Percentiles rank a stretch among this genome's conserved stretches.
Conservation (phyloP, 2,113 vertebrate species). For the Cichladusa arquata region DNA sequence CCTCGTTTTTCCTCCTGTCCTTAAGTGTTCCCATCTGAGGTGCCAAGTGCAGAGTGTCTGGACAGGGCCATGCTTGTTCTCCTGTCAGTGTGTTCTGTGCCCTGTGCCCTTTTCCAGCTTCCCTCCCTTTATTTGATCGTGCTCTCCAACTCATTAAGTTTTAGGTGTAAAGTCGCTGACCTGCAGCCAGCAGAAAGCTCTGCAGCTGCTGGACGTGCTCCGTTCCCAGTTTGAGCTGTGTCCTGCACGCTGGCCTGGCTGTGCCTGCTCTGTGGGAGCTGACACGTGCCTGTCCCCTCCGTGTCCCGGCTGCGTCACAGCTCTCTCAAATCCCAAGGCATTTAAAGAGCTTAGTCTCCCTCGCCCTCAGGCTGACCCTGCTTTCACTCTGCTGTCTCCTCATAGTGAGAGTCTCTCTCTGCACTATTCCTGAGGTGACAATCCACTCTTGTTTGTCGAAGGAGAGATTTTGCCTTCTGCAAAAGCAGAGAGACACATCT, state of each 20-base stretch:
- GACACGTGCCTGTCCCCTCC: not conserved
- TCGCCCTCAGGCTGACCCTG: not conserved
- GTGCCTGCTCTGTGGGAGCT: not conserved
- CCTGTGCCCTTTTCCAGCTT: not conserved
- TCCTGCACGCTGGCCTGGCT: not conserved
- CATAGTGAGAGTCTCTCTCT: not conserved
- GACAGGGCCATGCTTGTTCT: not conserved
- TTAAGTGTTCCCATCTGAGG: not conserved
- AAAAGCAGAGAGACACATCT: not conserved
- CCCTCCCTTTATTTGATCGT: not conserved
- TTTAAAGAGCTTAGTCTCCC: not conserved
- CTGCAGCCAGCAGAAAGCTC: not conserved
- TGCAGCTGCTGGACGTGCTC: not conserved
- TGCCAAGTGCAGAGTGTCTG: not conserved
- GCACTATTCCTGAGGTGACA: not conserved
- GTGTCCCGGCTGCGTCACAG: not conserved
- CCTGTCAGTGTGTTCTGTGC: not conserved
- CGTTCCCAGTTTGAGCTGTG: not conserved
- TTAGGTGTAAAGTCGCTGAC: not conserved
- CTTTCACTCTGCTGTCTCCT: slow-evolving; percentile 14
- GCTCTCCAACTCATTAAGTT: not conserved
- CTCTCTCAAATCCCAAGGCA: slow-evolving; percentile 1
- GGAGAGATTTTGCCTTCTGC: not conserved
- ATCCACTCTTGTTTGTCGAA: not conserved
- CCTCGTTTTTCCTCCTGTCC: not conserved